Evolutionary conservation across 2,888 invertebrate genomes (phyloP).

Genomic region (Lepetodrilus schrolli): DNA sequence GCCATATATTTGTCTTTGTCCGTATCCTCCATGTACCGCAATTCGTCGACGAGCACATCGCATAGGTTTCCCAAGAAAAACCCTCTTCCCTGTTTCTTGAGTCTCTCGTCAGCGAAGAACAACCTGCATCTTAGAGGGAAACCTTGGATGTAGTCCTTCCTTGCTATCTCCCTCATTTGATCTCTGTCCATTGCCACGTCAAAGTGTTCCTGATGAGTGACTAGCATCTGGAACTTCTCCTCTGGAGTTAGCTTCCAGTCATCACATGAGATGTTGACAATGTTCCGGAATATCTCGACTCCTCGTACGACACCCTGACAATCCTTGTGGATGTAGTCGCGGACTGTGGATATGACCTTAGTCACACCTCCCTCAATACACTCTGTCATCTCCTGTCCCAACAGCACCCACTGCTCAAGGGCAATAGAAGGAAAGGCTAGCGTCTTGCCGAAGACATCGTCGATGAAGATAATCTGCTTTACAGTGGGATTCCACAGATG

Average conservation of each 20-base stretch:
- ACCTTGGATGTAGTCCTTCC: constrained; percentile 14
- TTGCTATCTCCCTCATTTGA: background rate
- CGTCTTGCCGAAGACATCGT: constrained; percentile 24
- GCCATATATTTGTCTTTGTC: background rate
- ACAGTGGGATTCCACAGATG: background rate
- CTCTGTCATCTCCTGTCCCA: background rate
- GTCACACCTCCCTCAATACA: background rate
- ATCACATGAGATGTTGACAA: background rate
- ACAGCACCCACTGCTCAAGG: background rate
- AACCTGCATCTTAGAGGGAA: constrained; percentile 7
- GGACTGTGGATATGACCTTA: constrained; percentile 15
- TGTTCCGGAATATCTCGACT: constrained; percentile 14
- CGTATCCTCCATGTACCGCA: background rate
- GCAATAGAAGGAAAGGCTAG: background rate
- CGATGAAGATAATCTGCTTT: constrained; percentile 22
- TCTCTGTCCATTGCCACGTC: background rate
- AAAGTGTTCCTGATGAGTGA: background rate
- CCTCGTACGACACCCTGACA: background rate
- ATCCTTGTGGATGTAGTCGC: constrained; percentile 13
- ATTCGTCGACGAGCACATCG: constrained; percentile 5
- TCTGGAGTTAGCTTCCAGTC: background rate
- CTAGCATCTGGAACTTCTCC: background rate
- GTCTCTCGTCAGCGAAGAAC: background rate
- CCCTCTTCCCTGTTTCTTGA: background rate
- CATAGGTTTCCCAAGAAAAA: background rate